Evolutionary conservation across 2,888 invertebrate genomes (phyloP), one percentile per base, ranked within the genome.

Genomic region (Globia sparganii): DNA sequence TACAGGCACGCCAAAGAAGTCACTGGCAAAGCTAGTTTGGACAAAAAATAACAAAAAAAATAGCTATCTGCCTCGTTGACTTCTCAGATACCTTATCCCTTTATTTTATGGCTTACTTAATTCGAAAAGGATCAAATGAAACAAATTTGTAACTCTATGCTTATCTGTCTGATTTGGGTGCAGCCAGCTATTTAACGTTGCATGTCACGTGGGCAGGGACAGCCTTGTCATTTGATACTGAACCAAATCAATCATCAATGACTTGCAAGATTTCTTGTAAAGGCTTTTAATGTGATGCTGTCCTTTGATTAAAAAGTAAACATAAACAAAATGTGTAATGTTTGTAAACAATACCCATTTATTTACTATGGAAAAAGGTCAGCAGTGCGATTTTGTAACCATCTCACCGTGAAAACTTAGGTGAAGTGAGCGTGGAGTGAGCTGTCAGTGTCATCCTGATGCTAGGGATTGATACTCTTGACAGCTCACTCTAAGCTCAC

Each of bases 191-290:
- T 49, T 43, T 65, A 28, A 65, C 9, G 1, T 53, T n/a, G 46
- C 53, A 15, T 18, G 28, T 28, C 58, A 77, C 71, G 72, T 83
- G 67, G 53, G 21, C n/a, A n/a, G 67, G 43, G 21, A 21, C 18
- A 59, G 40, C 72, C 72, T 73, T 83, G 73, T 68, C 64, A 69
- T 72, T 40, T 40, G 79, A 81, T 69, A 81, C 62, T 62, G 8
- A 21, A 84, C 43, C n/a, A 84, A 67, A 84, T 80, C 74, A 74
- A 74, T 84, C 69, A 84, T 66, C 43, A 25, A 31, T 53, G 40
- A 80, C 84, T 70, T 67, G 18, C 34, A 69, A 74, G 80, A 69
- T 25, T 84, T 62, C 37, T 34, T 37, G 2, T 6, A 31, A 31
- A 82, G 18, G 37, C 34, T 46, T 43, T 56, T 34, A 37, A 31